Conservation (phyloP, 2,113 vertebrate genomes). For the Centropristis striata region DNA sequence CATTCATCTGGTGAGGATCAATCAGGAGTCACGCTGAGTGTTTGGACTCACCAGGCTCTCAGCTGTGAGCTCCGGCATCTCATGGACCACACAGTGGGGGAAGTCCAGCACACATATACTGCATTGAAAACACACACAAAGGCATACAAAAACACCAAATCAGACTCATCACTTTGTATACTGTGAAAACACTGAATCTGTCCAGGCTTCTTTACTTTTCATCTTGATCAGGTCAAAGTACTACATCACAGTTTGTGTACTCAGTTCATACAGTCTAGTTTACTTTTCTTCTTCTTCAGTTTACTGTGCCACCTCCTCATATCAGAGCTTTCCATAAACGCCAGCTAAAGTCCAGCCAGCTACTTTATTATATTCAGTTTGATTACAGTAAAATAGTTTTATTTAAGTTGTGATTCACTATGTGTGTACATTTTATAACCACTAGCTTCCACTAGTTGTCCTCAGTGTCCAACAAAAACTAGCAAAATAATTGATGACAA, state of each 20-base stretch:
- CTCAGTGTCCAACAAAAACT: too few species aligned
- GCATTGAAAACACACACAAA: slow-evolving; percentile 24
- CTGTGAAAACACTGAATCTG: too few species aligned
- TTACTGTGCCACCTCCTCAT: too few species aligned
- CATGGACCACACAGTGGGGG: slow-evolving; percentile 91
- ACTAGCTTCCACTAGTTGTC: too few species aligned
- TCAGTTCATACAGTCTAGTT: neutral
- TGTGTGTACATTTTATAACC: too few species aligned
- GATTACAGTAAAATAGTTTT: too few species aligned
- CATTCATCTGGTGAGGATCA: neutral
- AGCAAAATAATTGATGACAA: too few species aligned
- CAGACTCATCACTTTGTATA: too few species aligned
- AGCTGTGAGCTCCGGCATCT: slow-evolving; percentile 95
- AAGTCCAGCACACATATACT: slow-evolving; percentile 96
- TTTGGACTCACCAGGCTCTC: slow-evolving; percentile 93
- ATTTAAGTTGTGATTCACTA: too few species aligned
- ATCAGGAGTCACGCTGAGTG: neutral
- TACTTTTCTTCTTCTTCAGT: neutral
- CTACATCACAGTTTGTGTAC: neutral
- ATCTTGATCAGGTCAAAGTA: neutral
- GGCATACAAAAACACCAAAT: neutral
- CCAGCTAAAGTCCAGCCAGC: too few species aligned
- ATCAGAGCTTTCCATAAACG: neutral
- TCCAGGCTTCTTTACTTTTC: neutral
- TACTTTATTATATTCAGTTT: too few species aligned